Conservation (phyloP, 2,113 vertebrate species). For the Dipodomys merriami region DNA sequence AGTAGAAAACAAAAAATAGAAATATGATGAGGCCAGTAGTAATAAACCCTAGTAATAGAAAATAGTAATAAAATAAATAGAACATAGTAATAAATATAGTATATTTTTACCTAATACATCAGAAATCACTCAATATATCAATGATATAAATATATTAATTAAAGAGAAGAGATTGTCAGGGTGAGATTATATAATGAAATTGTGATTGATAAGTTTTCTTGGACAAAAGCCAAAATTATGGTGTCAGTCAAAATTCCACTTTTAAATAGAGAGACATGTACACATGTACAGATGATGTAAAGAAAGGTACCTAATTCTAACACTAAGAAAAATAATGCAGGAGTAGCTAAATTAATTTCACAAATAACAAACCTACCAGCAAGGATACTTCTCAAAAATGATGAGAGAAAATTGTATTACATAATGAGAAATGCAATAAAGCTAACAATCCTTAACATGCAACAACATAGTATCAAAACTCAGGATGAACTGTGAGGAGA, state of each 20-base stretch:
- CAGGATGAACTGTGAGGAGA: neutral
- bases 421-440: neutral
- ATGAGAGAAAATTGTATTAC: neutral
- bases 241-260: neutral
- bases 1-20: neutral
- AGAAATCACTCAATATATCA: neutral
- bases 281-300: neutral
- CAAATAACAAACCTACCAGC: neutral
- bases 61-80: neutral
- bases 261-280: neutral
- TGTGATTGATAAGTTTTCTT: neutral
- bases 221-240: neutral
- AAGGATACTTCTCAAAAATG: neutral
- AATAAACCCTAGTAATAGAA: neutral
- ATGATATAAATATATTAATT: neutral
- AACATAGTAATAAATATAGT: neutral
- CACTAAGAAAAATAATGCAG: neutral
- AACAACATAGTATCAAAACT: neutral
- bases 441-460: neutral
- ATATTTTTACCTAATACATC: neutral
- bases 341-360: neutral
- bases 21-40: neutral
- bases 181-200: too few species aligned
- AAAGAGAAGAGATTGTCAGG: neutral
- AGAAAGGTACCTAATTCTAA: neutral